phyloP scores from a whole-genome alignment of 2,797 vertebrate species.

The Brachyalestes nurse region DNA sequence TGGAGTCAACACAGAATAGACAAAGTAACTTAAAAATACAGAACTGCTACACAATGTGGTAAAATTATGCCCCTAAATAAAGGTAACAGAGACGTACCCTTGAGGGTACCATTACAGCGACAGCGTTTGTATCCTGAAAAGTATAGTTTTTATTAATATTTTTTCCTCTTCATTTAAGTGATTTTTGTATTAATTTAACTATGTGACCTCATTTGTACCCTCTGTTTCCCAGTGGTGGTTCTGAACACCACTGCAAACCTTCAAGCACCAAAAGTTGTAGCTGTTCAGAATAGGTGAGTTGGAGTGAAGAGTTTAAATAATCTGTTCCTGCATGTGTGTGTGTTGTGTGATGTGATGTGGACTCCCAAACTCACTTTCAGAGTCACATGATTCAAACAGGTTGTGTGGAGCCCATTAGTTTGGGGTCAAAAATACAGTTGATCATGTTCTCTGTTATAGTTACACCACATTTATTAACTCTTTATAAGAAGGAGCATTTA shows the following conservation, averaged over 20 bases:
- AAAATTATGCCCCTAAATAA: too few relatives aligned
- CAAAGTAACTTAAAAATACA: too few relatives aligned
- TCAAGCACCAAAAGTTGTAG: not conserved
- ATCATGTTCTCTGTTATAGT: not conserved
- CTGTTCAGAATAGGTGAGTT: too few relatives aligned
- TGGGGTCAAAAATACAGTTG: not conserved
- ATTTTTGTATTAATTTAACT: not conserved
- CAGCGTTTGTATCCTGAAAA: too few relatives aligned
- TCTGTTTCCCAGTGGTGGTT: not conserved
- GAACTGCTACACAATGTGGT: too few relatives aligned
- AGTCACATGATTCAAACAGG: not conserved
- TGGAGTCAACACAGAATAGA: too few relatives aligned
- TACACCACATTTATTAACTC: not conserved
- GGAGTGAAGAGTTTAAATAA: not conserved
- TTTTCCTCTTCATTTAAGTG: too few relatives aligned
- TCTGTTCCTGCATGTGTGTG: not conserved
- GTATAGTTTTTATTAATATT: too few relatives aligned
- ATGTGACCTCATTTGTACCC: not conserved
- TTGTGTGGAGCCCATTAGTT: not conserved
- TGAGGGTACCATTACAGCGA: too few relatives aligned
- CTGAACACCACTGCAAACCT: not conserved
- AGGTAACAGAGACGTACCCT: too few relatives aligned
- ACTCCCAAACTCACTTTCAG: not conserved
- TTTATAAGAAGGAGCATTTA: not conserved
- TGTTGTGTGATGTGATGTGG: not conserved